Evolutionary conservation across 2,888 invertebrate species (phyloP).

Genomic region (Nezara viridula): DNA sequence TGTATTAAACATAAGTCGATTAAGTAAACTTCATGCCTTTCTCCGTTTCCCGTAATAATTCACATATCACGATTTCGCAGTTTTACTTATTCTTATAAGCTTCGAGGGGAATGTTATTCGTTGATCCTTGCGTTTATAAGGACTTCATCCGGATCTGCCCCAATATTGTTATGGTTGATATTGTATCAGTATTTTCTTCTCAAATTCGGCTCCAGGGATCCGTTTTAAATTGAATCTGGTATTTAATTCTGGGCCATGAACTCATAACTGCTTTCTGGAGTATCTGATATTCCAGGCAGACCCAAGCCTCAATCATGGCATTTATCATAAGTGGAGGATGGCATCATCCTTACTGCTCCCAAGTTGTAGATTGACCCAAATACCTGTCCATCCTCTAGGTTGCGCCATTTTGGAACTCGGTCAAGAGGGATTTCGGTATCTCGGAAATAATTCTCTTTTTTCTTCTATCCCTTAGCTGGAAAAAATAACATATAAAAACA

Average conservation of each 20-base stretch:
- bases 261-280: neutral
- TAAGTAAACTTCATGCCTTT: no score
- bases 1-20: no score
- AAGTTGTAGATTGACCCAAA: slow-evolving; percentile 21
- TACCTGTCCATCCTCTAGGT: neutral
- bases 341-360: neutral
- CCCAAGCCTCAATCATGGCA: neutral
- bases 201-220: no score
- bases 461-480: neutral
- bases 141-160: no score
- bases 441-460: neutral
- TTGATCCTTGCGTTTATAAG: no score
- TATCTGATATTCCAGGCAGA: neutral
- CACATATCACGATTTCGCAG: no score
- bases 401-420: neutral
- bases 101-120: no score
- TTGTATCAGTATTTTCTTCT: neutral
- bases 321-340: slow-evolving; percentile 5
- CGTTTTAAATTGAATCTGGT: neutral
- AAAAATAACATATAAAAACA: no score
- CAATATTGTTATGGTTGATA: no score
- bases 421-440: neutral
- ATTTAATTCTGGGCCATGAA: neutral
- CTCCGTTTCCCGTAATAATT: no score
- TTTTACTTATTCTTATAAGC: no score